A percentile compares a stretch with the other conserved stretches of the same genome.
Conservation (phyloP, 1,140 invertebrate genomes). For the Agrypnia vestita region DNA sequence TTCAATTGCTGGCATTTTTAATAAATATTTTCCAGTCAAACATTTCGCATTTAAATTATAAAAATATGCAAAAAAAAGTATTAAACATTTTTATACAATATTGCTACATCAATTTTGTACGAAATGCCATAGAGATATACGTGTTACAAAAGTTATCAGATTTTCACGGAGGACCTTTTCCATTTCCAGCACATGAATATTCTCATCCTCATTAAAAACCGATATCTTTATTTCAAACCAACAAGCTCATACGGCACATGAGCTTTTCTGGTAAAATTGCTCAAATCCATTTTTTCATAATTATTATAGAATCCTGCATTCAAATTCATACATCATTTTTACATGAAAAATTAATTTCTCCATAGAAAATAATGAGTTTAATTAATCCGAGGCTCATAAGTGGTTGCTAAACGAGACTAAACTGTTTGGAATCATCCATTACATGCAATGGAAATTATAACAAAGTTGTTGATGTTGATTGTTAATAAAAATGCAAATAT, state of each 20-base stretch:
- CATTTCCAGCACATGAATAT: constrained; percentile 42
- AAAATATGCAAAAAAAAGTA: constrained; percentile 53
- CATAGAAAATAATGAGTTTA: constrained; percentile 44
- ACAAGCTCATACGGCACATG: constrained; percentile 34
- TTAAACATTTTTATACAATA: constrained; percentile 58
- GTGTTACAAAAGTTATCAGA: constrained; percentile 44
- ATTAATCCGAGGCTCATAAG: constrained; percentile 49
- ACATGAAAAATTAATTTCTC: constrained; percentile 45
- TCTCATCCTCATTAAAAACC: constrained; percentile 32
- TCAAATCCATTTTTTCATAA: constrained; percentile 55
- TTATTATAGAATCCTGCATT: constrained; percentile 45
- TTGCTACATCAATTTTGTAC: constrained; percentile 60
- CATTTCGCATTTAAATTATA: constrained; percentile 44
- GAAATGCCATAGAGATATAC: constrained; percentile 53
- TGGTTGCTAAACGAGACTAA: constrained; percentile 55
- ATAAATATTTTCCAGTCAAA: constrained; percentile 31
- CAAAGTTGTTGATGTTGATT: constrained; percentile 76
- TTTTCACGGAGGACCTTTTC: constrained; percentile 44
- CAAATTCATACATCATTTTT: constrained; percentile 41
- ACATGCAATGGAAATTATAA: constrained; percentile 67
- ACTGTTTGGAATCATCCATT: constrained; percentile 53
- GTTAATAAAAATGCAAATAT: constrained; percentile 76
- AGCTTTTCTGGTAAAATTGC: constrained; percentile 57
- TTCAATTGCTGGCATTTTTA: constrained; percentile 43
- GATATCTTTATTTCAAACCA: constrained; percentile 15